Percentiles rank a stretch among this genome's conserved stretches.
Evolutionary conservation across 2,113 vertebrate species (phyloP).

Genomic region (Falco punctatus): DNA sequence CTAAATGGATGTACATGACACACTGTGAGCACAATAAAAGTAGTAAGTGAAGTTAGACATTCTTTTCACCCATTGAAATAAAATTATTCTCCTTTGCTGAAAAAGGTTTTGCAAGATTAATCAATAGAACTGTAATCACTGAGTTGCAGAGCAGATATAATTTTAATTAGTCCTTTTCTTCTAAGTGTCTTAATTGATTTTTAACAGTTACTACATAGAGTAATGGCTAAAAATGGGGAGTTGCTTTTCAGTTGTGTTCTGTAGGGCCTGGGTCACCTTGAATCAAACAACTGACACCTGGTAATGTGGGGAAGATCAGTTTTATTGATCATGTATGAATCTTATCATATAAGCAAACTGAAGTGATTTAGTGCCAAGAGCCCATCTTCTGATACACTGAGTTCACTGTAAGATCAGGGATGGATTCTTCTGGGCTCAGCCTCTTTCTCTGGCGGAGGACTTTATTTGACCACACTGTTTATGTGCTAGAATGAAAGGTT

Average conservation of each 20-base stretch:
- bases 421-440: not conserved
- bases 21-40: not conserved
- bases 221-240: not conserved
- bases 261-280: not conserved
- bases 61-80: not conserved
- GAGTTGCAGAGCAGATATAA: not conserved
- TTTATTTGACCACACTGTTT: not conserved
- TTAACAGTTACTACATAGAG: not conserved
- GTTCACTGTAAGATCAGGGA: not conserved
- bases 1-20: not conserved
- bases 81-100: not conserved
- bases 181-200: not conserved
- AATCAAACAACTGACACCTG: not conserved
- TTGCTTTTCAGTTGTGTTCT: not conserved
- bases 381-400: not conserved
- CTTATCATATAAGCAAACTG: fast-evolving
- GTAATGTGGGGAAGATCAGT: not conserved
- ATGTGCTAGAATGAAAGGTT: not conserved
- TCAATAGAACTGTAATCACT: not conserved
- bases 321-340: not conserved
- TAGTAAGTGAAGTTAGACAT: not conserved
- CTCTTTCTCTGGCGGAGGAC: not conserved
- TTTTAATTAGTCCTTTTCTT: not conserved
- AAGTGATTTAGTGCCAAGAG: not conserved
- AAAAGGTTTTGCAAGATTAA: not conserved